phyloP scores from a whole-genome alignment of 2,888 invertebrate species.

The Hypercompe scribonia region DNA sequence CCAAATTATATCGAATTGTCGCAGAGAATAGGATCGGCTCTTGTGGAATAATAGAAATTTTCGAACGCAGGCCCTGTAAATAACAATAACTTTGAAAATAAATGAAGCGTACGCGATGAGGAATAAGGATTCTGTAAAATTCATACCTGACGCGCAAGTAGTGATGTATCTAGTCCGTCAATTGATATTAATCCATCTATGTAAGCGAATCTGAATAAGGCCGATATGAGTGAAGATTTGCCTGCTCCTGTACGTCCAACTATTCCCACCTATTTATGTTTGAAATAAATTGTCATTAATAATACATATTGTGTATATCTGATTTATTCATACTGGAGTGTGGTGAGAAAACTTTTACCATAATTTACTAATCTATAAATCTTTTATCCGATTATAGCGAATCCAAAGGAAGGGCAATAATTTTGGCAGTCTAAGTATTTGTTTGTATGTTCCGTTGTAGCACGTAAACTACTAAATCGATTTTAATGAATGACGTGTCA shows the following conservation, averaged over 20 bases:
- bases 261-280: conserved; percentile 81
- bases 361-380: not conserved
- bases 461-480: too few species aligned
- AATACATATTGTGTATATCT: not conserved
- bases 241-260: conserved; percentile 93
- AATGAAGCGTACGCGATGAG: not conserved
- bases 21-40: conserved; percentile 93
- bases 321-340: not conserved
- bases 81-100: conserved; percentile 13
- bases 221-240: conserved; percentile 90
- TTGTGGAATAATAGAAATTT: conserved; percentile 90
- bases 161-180: conserved; percentile 87
- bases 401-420: too few species aligned
- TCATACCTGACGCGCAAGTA: conserved; percentile 85
- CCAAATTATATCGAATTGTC: conserved; percentile 91
- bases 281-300: conserved; percentile 4
- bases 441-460: too few species aligned
- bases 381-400: too few species aligned
- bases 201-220: conserved; percentile 90
- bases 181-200: conserved; percentile 88
- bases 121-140: conserved; percentile 5
- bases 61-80: conserved; percentile 86
- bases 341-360: not conserved
- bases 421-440: too few species aligned
- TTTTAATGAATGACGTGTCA: too few species aligned